These are phyloP conservation scores for Calephelis perditalis DNA, from an alignment of 2,888 invertebrate genomes.

Conservation along the genomic window DNA sequence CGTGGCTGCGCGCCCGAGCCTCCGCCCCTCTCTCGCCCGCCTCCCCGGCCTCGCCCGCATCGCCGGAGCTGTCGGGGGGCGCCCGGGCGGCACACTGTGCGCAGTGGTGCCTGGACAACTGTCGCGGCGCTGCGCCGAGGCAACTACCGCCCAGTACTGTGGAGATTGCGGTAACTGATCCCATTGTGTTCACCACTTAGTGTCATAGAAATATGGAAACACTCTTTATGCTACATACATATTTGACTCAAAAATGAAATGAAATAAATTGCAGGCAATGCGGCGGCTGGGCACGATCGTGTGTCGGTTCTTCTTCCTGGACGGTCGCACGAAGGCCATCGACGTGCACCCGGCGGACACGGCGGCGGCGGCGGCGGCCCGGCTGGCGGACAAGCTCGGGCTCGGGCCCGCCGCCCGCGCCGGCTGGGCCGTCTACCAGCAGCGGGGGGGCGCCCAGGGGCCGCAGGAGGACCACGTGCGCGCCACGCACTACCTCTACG, in stretches of 20 bases:
- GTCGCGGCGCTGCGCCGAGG: slow-evolving; percentile 90
- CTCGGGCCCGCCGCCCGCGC: slow-evolving; percentile 84
- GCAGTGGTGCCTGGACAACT: slow-evolving; percentile 96
- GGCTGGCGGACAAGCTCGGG: slow-evolving; percentile 92
- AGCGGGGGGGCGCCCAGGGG: slow-evolving; percentile 77
- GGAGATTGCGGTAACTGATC: slow-evolving; percentile 89
- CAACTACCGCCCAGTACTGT: slow-evolving; percentile 93
- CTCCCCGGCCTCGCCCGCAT: slow-evolving; percentile 35
- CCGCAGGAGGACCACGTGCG: slow-evolving; percentile 94
- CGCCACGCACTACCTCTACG: slow-evolving; percentile 94
- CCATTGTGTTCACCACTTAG: neutral
- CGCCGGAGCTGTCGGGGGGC: slow-evolving; percentile 30
- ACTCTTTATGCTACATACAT: no score
- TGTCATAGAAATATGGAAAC: no score
- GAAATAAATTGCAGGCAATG: slow-evolving; percentile 82
- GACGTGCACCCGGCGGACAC: slow-evolving; percentile 97
- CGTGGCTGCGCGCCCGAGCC: slow-evolving; percentile 60
- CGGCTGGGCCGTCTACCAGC: slow-evolving; percentile 97
- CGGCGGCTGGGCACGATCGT: slow-evolving; percentile 93
- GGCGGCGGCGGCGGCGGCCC: slow-evolving; percentile 92
- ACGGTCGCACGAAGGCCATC: slow-evolving; percentile 96
- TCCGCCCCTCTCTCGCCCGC: slow-evolving; percentile 32
- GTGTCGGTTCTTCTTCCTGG: slow-evolving; percentile 95
- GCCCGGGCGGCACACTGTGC: slow-evolving; percentile 85
- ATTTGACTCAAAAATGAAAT: no score